Conservation (phyloP, 30 jellyfish, hydroid and myxozoan genomes). For the Rhopilema esculentum region DNA sequence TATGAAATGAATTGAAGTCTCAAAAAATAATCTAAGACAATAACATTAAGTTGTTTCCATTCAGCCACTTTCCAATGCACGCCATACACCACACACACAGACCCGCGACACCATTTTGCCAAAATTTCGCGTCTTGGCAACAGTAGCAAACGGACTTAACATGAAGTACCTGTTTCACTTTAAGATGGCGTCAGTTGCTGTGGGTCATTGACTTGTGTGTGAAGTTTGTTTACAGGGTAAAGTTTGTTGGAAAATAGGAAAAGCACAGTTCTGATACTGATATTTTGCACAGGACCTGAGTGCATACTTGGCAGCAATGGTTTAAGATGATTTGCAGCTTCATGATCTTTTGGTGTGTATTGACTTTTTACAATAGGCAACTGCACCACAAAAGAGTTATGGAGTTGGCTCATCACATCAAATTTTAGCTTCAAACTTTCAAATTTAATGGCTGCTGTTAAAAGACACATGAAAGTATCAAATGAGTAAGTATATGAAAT, state of each 20-base stretch:
- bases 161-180: conserved; percentile 33
- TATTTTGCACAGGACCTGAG: background rate
- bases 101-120: conserved; percentile 9
- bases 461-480: background rate
- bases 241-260: background rate
- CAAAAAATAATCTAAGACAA: too few relatives aligned
- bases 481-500: conserved; percentile 11
- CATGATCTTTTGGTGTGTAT: background rate
- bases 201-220: background rate
- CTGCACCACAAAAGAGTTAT: background rate
- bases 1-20: too few relatives aligned
- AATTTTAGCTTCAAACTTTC: background rate
- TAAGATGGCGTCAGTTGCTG: conserved; percentile 39
- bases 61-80: too few relatives aligned
- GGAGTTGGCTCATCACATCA: background rate
- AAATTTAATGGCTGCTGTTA: conserved; percentile 31
- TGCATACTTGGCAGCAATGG: background rate
- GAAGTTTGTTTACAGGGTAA: background rate
- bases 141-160: conserved; percentile 36
- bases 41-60: too few relatives aligned
- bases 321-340: background rate
- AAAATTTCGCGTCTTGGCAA: conserved; percentile 23
- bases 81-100: too few relatives aligned
- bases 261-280: background rate
- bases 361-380: background rate